phyloP scores from a whole-genome alignment of 2,888 invertebrate genomes.

The Anaspis maculata region DNA sequence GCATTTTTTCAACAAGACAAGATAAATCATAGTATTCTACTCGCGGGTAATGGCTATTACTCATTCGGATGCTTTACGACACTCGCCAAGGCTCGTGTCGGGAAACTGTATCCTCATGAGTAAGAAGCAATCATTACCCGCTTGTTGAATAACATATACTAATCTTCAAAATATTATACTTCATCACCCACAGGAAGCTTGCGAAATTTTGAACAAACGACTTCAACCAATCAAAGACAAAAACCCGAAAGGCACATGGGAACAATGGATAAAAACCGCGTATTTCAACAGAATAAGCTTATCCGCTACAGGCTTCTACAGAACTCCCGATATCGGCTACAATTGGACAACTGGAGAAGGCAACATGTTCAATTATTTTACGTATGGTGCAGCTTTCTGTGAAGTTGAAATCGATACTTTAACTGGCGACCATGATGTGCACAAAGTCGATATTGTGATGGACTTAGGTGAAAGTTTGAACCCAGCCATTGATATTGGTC shows the following conservation, averaged over 20 bases:
- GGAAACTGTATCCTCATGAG: too few relatives aligned
- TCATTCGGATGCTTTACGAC: too few relatives aligned
- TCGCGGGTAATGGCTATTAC: too few relatives aligned
- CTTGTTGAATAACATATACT: too few relatives aligned
- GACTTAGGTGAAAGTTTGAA: conserved; percentile 92
- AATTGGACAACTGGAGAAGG: conserved; percentile 63
- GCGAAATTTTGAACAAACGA: conserved; percentile 62
- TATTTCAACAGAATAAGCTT: conserved; percentile 70
- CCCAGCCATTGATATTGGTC: conserved; percentile 94
- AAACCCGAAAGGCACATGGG: conserved; percentile 74
- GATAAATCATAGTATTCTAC: too few relatives aligned
- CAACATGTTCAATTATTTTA: conserved; percentile 72
- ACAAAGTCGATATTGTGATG: conserved; percentile 92
- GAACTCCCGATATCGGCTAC: conserved; percentile 66
- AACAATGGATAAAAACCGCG: conserved; percentile 71
- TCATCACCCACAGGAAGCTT: too few relatives aligned
- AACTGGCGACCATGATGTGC: conserved; percentile 86
- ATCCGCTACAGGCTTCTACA: conserved; percentile 77
- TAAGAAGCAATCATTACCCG: too few relatives aligned
- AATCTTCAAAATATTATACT: too few relatives aligned
- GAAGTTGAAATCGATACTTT: conserved; percentile 91
- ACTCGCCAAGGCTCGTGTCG: too few relatives aligned
- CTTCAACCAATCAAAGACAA: conserved; percentile 65
- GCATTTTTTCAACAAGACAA: neutral
- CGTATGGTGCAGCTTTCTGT: conserved; percentile 77